Evolutionary conservation across 2,888 invertebrate genomes (phyloP), one percentile per base, ranked within the genome.

Genomic region (Philaethria dido): DNA sequence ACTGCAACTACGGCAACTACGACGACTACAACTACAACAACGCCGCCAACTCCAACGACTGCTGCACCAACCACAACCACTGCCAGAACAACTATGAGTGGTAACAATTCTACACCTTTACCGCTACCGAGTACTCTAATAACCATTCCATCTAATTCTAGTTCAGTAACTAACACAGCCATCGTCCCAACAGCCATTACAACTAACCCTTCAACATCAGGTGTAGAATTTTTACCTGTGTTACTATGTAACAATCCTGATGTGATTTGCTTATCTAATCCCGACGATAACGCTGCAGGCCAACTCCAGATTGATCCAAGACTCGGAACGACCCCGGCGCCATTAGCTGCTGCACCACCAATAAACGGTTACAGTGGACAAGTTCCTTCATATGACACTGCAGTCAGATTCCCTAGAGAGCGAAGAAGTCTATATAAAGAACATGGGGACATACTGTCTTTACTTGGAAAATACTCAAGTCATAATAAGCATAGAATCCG

Each of bases 291-390:
- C 79, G 80, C 80, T 78, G 75, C 88, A 88, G 92, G 90, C 74
- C 80, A 87, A 69, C 81, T 87, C 72, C 81, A 81, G 81, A 93
- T 93, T 73, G 93, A 93, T 75, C 93, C 93, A 60, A 84, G 93
- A 65, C 82, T 89, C 68, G 92, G 90, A 71, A 89, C 91, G n/a
- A 88, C 91, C 8, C 85, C 87, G 22, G 77, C 83, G 25, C 71
- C 87, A 9, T 83, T 84, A 8, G 84, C 83, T 20, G 84, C 86
- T 73, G 75, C 74, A 54, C 87, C 85, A 42, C 83, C 83, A 6
- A 84, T 89, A 62, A 82, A 70, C 45, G 88, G 81, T 60, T 89
- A 87, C 74, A 87, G 80, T 70, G 86, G 81, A 47, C 86, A 86
- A 79, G 71, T 82, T 52, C 84, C 87, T 13, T 75, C 83, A 0